Conservation (phyloP, 2,113 vertebrate species). For the Dipodomys spectabilis region DNA sequence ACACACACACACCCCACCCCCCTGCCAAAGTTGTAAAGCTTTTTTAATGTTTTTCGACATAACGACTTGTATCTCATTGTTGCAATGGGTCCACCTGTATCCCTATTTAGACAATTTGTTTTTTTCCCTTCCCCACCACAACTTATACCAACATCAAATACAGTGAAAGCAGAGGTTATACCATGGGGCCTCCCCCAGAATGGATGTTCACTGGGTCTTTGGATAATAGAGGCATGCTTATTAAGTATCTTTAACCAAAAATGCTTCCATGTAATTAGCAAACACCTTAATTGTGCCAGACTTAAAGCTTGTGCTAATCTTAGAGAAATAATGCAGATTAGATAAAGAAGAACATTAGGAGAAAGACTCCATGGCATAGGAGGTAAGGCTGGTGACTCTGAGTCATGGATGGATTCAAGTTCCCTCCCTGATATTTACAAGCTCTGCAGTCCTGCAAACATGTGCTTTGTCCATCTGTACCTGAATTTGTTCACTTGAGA, state of each 20-base stretch:
- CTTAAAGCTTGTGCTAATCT: constrained; percentile 42
- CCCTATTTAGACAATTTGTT: no score
- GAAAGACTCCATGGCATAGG: not conserved
- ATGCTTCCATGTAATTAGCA: constrained; percentile 48
- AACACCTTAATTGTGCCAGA: constrained; percentile 52
- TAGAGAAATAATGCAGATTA: not conserved
- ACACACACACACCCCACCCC: no score
- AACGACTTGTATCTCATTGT: no score
- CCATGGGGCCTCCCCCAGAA: not conserved
- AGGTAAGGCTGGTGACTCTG: not conserved
- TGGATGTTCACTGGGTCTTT: not conserved
- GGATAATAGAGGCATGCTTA: constrained; percentile 4
- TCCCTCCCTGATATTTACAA: not conserved
- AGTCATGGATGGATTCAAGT: not conserved
- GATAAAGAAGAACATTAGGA: not conserved
- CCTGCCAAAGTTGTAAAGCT: no score
- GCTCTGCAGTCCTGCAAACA: not conserved
- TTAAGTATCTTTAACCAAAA: constrained; percentile 38
- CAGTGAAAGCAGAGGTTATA: no score
- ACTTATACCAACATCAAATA: no score
- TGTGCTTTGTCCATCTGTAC: not conserved
- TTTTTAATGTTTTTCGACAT: no score
- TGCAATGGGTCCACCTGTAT: no score
- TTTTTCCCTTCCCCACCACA: no score
- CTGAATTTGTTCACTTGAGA: constrained; percentile 23